These are phyloP conservation scores for Carposina sasakii DNA, from an alignment of 1,140 invertebrate species.

Conservation along the genomic window DNA sequence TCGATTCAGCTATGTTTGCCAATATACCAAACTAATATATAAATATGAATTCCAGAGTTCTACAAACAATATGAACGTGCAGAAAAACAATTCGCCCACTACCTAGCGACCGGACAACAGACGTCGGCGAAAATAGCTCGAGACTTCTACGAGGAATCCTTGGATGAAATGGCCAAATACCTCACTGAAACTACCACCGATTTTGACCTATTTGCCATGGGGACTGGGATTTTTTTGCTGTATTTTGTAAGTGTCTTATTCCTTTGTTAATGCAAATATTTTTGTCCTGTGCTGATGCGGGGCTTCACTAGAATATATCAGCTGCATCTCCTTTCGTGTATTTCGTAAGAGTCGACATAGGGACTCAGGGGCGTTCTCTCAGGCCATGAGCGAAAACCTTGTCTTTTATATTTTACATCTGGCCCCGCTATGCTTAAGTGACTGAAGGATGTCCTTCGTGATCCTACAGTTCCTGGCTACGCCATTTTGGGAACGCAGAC, in stretches of 20 bases:
- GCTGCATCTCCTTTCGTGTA: too few relatives aligned
- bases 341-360: too few relatives aligned
- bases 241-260: constrained; percentile 44
- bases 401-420: too few relatives aligned
- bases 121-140: constrained; percentile 68
- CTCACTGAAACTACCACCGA: constrained; percentile 69
- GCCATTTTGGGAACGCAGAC: too few relatives aligned
- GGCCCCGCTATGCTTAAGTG: too few relatives aligned
- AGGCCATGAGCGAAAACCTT: too few relatives aligned
- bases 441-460: too few relatives aligned
- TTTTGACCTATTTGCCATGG: constrained; percentile 69
- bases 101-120: constrained; percentile 61
- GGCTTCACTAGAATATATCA: too few relatives aligned
- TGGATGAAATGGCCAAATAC: constrained; percentile 70
- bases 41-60: constrained; percentile 65
- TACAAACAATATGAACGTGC: constrained; percentile 69
- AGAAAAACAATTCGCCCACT: constrained; percentile 70
- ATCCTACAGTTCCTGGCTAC: too few relatives aligned
- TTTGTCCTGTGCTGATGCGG: not conserved
- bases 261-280: not conserved
- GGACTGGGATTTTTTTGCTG: constrained; percentile 42
- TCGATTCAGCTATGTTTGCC: too few relatives aligned
- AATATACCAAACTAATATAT: too few relatives aligned
- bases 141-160: constrained; percentile 69
- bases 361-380: too few relatives aligned